Base-by-base conservation (phyloP, 1,140 invertebrate genomes). In the Magallana gigas region DNA sequence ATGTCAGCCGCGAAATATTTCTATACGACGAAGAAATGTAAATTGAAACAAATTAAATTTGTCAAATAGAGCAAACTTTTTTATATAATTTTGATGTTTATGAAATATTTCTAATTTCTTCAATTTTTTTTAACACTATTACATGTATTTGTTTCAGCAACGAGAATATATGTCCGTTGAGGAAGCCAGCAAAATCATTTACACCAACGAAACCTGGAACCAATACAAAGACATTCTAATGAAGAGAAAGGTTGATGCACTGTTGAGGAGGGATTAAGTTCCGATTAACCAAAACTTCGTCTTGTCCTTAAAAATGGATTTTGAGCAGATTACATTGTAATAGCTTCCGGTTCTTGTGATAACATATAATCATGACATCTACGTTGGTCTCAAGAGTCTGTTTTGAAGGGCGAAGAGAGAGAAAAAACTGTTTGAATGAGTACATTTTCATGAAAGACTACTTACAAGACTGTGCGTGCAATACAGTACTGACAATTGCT, bases 201-300 rank as follows among this genome's bases (percentile, higher is more conserved):
- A 93, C 84, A 88, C 91, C 36, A 90, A 92, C 76, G 93, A 93
- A 84, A 93, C 92, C 1, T 94, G 93, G 93, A 88, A 89, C n/a
- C 92, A 93, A 82, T 94, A 93, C 85, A 93, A 93, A 84, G 83
- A 81, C 82, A 90, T 92, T 9, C 82, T 94, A 7, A 90, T 93
- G 89, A 88, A 90, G 81, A 86, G 91, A 48, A 88, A 91, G 29
- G 90, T 93, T 3, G 83, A 83, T 58, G 36, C 56, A 6, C 64
- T 87, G 29, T 83, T 82, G 57, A 56, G 68, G 76, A 57, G 60
- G 76, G 60, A 62, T 7, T 60, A 7, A 60, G n/a, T n/a, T n/a
- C n/a, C n/a, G n/a, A n/a, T n/a, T 48, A 48, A 48, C 36, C 36
- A 48, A 23, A 48, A 48, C 36, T 48, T 48, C 36, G 36, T 48